Conservation (phyloP, 1,140 invertebrate species). For the Microplitis mediator region DNA sequence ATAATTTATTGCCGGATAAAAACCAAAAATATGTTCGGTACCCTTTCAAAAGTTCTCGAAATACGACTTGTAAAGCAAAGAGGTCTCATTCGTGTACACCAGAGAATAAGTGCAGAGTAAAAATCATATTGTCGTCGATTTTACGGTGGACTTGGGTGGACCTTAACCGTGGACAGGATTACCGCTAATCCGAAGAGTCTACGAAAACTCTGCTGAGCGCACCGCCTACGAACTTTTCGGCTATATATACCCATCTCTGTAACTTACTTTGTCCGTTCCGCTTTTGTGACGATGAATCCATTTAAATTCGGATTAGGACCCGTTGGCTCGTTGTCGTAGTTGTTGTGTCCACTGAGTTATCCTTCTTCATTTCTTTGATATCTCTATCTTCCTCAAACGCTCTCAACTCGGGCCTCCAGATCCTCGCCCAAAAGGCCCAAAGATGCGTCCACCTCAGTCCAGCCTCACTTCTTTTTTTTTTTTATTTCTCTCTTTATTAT, state of each 20-base stretch:
- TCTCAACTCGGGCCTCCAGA: too few relatives aligned
- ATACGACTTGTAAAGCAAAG: neutral
- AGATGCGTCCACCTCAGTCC: too few relatives aligned
- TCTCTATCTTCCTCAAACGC: neutral
- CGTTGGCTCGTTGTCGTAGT: neutral
- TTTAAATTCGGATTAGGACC: constrained; percentile 44
- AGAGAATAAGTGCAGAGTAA: neutral
- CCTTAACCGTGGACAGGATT: constrained; percentile 30
- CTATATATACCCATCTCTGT: neutral
- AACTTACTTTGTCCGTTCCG: constrained; percentile 17
- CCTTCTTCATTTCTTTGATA: neutral
- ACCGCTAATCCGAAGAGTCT: constrained; percentile 31
- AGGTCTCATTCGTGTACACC: neutral
- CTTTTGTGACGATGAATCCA: constrained; percentile 33
- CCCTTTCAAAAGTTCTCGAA: too few relatives aligned
- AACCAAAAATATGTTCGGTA: neutral
- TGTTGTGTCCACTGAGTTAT: neutral
- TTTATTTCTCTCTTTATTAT: neutral
- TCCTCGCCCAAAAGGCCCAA: neutral
- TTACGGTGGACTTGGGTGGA: constrained; percentile 31
- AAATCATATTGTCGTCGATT: constrained; percentile 37
- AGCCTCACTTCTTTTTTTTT: constrained; percentile 4
- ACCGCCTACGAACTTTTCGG: neutral
- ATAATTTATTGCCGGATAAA: neutral
- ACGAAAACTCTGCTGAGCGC: constrained; percentile 31